Evolutionary conservation across 2,888 invertebrate genomes (phyloP), one percentile per base, ranked within the genome.

Genomic region (Drosophila mimica): DNA sequence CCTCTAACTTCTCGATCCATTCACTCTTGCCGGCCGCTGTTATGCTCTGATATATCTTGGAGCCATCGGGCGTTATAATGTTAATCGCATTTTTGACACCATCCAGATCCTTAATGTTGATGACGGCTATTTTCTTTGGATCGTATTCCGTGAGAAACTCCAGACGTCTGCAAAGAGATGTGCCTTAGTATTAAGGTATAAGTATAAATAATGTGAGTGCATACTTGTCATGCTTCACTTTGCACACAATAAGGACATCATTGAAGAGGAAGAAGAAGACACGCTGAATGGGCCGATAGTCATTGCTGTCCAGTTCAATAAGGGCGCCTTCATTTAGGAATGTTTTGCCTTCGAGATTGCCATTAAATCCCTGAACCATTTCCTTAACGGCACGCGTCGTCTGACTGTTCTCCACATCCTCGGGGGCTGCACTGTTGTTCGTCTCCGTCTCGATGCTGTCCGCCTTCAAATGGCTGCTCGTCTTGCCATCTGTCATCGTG

Each of bases 1-100:
- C 95, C 91, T 99, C 99, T 92, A 98, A 96, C 91, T 97, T 97
- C 81, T 98, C 98, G 81, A 99, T 94, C 99, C 99, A 99, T 91
- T 98, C 98, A 94, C 97, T 97, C 95, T 93, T 93, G 95, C 91
- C 96, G 94, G 82, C 96, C 94, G 91, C 95, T 81, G 96, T 96
- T 75, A 97, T 96, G 88, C 98, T 98, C 91, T 98, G 98, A 93
- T 98, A 98, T 56, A 98, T 96, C 91, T 98, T 95, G 0, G 98
- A 97, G 81, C 98, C 98, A 30, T 99, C 98, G 91, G 98, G 98
- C 61, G 98, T 98, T 79, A 99, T 94, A 13, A 99, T 95, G 93
- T 99, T 99, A 90, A 99, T 98, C 6, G 98, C 98, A 93, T 98
- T 96, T 92, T 98, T 98, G 1, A 98, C 96, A 75, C 96, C 97